phyloP scores from a whole-genome alignment of 1,140 invertebrate species.

The Drosophila kanapiae region DNA sequence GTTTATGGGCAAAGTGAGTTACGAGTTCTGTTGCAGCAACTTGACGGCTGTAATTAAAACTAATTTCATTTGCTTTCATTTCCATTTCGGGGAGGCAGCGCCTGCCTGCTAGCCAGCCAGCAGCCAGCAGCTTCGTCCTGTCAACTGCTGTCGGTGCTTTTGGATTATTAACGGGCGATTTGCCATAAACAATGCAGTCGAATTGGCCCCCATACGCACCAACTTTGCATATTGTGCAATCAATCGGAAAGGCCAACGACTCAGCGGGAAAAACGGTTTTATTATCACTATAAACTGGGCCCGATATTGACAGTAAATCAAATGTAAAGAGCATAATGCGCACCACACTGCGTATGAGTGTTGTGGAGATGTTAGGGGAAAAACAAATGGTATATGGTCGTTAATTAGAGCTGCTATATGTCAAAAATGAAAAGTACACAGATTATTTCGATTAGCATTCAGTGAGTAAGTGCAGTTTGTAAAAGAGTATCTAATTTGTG shows the following conservation, averaged over 20 bases:
- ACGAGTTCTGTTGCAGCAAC: slow-evolving; percentile 75
- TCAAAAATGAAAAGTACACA: not conserved
- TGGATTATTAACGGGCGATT: slow-evolving; percentile 72
- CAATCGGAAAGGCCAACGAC: slow-evolving; percentile 41
- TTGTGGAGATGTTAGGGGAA: not conserved
- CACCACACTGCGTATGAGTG: slow-evolving; percentile 50
- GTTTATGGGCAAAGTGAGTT: slow-evolving; percentile 79
- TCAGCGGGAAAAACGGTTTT: slow-evolving; percentile 29
- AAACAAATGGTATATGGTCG: not conserved
- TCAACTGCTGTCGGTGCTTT: slow-evolving; percentile 6
- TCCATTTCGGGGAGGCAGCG: slow-evolving; percentile 24
- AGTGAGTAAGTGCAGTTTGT: too few species aligned
- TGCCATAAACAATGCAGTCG: slow-evolving; percentile 60
- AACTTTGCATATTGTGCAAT: slow-evolving; percentile 42
- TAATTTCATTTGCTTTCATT: slow-evolving; percentile 81
- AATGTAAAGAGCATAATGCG: slow-evolving; percentile 16
- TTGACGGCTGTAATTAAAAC: slow-evolving; percentile 81
- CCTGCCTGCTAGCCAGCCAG: not conserved
- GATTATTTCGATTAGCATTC: not conserved
- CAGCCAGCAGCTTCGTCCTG: slow-evolving; percentile 6
- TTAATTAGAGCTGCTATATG: not conserved
- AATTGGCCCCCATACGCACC: slow-evolving; percentile 52
- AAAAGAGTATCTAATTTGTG: not conserved
- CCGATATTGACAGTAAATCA: not conserved
- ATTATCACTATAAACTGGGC: slow-evolving; percentile 8